Evolutionary conservation across 30 jellyfish, hydroid and myxozoan genomes (phyloP), one percentile per base, ranked within the genome.

Genomic region (Sanderia malayensis): DNA sequence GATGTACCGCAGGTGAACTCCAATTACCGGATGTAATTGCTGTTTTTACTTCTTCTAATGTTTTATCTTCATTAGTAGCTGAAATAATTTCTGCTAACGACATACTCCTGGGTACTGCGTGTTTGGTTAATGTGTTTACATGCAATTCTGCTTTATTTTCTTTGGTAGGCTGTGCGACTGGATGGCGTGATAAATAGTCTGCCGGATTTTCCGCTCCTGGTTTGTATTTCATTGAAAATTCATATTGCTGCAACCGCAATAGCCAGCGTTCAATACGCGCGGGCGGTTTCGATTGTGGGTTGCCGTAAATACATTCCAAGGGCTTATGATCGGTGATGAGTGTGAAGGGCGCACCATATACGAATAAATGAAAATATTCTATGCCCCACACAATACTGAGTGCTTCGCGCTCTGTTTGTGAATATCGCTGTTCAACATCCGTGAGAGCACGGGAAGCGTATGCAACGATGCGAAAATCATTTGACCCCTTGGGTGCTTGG

Each of bases 341-440:
- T 2, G 58, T 76, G 28, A 76, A 76, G 1, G 0, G 34, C 3
- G 19, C n/a, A 2, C 86, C 86, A 58, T 9, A 34, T 0, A 74
- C 22, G 20, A 28, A 74, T 49, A 58, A 2, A 44, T 61, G 86
- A 31, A 74, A 44, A 58, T 24, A 46, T 44, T 74, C 78, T 9
- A 28, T 29, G 44, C 68, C 58, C 88, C 88, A 76, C 60, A 61
- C 88, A 22, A 74, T 65, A 11, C 64, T 34, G 17, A 64, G 71
- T 10, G 95, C 86, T 74, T 83, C 95, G 29, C 79, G 34, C 73
- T 83, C 94, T 19, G 84, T 73, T 74, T 73, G 92, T 17, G 79
- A 74, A 71, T 83, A 83, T 23, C 81, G 68, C 10, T 29, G 70
- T 62, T 83, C 92, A 4, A 63, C 71, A 10, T 20, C 29, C 21